A percentile compares a stretch with the other conserved stretches of the same genome.
Evolutionary conservation across 2,888 invertebrate genomes (phyloP).

Genomic region (Schizaphis graminum): DNA sequence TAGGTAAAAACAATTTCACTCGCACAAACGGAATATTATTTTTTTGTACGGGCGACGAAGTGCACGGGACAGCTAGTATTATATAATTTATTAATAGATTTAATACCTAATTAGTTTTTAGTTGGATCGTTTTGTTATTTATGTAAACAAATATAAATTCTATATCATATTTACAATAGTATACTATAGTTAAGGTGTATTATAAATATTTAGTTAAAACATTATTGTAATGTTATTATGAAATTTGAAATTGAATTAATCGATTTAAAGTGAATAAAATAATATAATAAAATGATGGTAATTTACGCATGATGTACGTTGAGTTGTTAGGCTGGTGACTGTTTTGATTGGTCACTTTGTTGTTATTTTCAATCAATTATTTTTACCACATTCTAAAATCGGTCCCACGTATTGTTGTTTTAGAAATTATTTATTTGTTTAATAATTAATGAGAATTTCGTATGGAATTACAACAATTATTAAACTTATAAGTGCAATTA

Average conservation of each 20-base stretch:
- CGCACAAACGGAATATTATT: too few species aligned
- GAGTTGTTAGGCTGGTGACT: neutral
- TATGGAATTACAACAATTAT: neutral
- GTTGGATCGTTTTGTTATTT: neutral
- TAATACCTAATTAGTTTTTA: neutral
- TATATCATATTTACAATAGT: neutral
- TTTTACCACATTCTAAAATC: neutral
- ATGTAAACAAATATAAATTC: neutral
- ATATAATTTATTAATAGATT: neutral
- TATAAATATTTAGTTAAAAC: neutral
- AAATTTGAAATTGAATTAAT: neutral
- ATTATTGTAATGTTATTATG: neutral
- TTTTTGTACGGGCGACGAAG: too few species aligned
- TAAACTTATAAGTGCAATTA: neutral
- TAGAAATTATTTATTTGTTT: neutral
- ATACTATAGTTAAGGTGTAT: neutral
- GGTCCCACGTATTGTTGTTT: neutral
- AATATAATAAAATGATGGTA: neutral
- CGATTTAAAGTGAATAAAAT: neutral
- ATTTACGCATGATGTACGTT: neutral
- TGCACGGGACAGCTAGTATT: too few species aligned
- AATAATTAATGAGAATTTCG: neutral
- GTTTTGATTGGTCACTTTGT: neutral
- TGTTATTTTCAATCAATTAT: neutral
- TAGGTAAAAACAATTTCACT: too few species aligned